Percentiles rank a stretch among this genome's conserved stretches.
phyloP scores from a whole-genome alignment of 2,888 invertebrate species.

The Autographa gamma region DNA sequence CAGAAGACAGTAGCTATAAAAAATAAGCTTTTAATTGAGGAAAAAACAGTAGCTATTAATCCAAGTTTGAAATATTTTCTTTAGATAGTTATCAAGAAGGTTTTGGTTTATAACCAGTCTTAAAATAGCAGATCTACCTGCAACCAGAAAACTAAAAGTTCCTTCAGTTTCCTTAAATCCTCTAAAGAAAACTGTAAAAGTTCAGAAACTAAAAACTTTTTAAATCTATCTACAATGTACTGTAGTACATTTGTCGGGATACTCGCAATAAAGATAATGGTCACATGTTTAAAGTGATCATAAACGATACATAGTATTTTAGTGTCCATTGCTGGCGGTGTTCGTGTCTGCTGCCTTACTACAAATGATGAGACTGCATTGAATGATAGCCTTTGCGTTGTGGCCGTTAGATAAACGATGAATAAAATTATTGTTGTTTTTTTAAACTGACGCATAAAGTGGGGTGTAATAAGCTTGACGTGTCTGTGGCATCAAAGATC shows the following conservation, averaged over 20 bases:
- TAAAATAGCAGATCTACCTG: too few relatives aligned
- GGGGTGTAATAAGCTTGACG: too few relatives aligned
- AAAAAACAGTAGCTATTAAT: too few relatives aligned
- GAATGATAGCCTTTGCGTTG: slow-evolving; percentile 40
- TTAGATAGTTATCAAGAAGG: too few relatives aligned
- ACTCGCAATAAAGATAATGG: slow-evolving; percentile 51
- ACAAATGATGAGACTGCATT: slow-evolving; percentile 58
- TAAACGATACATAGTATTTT: slow-evolving; percentile 64
- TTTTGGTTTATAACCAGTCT: too few relatives aligned
- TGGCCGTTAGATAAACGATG: slow-evolving; percentile 31
- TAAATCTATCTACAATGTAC: slow-evolving; percentile 38
- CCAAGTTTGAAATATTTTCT: too few relatives aligned
- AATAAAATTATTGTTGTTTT: neutral
- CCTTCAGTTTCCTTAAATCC: too few relatives aligned
- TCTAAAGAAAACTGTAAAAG: neutral
- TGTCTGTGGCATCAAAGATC: too few relatives aligned
- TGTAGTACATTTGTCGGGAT: slow-evolving; percentile 32
- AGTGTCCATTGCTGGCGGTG: slow-evolving; percentile 54
- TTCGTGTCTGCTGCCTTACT: slow-evolving; percentile 55
- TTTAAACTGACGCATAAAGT: too few relatives aligned
- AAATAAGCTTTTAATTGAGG: too few relatives aligned
- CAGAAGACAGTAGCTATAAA: too few relatives aligned
- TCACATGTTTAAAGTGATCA: slow-evolving; percentile 51
- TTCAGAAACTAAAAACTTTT: neutral
- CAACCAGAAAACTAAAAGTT: too few relatives aligned